A percentile compares a stretch with the other conserved stretches of the same genome.
These are phyloP conservation scores for Drosophila takahashii DNA, from an alignment of 1,140 invertebrate species.

Conservation along the genomic window DNA sequence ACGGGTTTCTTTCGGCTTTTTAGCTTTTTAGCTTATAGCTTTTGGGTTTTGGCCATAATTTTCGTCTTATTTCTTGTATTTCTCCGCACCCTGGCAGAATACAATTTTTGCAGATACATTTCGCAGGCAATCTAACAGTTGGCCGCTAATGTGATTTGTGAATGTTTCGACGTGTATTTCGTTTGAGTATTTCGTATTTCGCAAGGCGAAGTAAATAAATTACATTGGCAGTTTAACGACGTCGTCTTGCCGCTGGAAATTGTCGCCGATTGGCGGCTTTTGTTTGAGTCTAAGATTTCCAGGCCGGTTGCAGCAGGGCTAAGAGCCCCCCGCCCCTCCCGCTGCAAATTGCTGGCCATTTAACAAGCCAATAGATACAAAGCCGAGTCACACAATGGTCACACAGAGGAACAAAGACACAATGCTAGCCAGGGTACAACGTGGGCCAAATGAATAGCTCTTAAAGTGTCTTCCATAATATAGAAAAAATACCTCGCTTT, in stretches of 20 bases:
- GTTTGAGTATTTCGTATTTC: slow-evolving; percentile 57
- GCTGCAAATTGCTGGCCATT: slow-evolving; percentile 33
- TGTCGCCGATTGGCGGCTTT: slow-evolving; percentile 66
- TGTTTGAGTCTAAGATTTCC: slow-evolving; percentile 62
- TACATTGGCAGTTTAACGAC: slow-evolving; percentile 74
- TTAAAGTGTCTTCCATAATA: not conserved
- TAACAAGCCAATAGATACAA: slow-evolving; percentile 50
- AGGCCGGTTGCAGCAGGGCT: slow-evolving; percentile 16
- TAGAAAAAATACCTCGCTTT: not conserved
- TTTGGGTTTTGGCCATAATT: slow-evolving; percentile 25
- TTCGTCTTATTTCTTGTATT: slow-evolving; percentile 20
- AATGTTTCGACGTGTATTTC: slow-evolving; percentile 49
- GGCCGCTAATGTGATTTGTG: slow-evolving; percentile 51
- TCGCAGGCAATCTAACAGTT: slow-evolving; percentile 66
- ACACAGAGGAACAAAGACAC: slow-evolving; percentile 21
- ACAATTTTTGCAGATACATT: slow-evolving; percentile 56
- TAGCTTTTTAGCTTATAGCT: slow-evolving; percentile 6
- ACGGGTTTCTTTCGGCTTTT: slow-evolving; percentile 52
- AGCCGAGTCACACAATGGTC: slow-evolving; percentile 37
- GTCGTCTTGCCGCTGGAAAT: slow-evolving; percentile 53
- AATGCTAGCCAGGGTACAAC: slow-evolving; percentile 14
- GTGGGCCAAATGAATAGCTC: slow-evolving; percentile 8
- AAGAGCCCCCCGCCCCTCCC: not conserved
- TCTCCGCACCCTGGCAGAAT: slow-evolving; percentile 47
- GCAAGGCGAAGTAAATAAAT: slow-evolving; percentile 76